These are phyloP conservation scores for Philypnodon macrostomus DNA, from an alignment of 2,797 vertebrate species.

Conservation along the genomic window DNA sequence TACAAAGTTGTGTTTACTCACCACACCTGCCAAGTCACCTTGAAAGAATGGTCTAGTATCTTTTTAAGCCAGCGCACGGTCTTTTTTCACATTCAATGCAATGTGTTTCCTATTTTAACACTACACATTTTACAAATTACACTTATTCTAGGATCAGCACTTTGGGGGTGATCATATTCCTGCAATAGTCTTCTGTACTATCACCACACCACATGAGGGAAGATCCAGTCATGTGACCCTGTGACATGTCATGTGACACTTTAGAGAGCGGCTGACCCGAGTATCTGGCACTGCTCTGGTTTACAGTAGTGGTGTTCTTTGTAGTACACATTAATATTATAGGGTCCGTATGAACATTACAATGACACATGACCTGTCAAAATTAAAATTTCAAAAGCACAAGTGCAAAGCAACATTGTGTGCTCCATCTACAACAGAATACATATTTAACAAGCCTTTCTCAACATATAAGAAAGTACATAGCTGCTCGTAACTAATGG, in stretches of 20 bases:
- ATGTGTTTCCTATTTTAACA: too few species aligned
- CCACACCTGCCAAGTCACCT: too few species aligned
- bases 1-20: too few species aligned
- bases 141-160: too few species aligned
- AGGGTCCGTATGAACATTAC: neutral
- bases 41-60: too few species aligned
- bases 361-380: neutral
- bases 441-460: conserved; percentile 6
- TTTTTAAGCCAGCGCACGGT: too few species aligned
- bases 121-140: too few species aligned
- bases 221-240: conserved; percentile 2
- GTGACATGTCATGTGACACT: conserved; percentile 2
- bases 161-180: too few species aligned
- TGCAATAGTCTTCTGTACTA: neutral
- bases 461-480: neutral
- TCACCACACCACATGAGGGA: neutral
- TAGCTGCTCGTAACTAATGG: neutral
- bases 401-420: neutral
- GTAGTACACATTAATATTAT: conserved; percentile 1
- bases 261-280: neutral
- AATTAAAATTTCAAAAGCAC: conserved; percentile 2
- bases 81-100: too few species aligned
- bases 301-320: neutral
- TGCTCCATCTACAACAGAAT: neutral
- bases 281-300: neutral